A percentile compares a stretch with the other conserved stretches of the same genome.
These are phyloP conservation scores for Podarcis muralis DNA, from an alignment of 2,113 vertebrate genomes.

Conservation along the genomic window DNA sequence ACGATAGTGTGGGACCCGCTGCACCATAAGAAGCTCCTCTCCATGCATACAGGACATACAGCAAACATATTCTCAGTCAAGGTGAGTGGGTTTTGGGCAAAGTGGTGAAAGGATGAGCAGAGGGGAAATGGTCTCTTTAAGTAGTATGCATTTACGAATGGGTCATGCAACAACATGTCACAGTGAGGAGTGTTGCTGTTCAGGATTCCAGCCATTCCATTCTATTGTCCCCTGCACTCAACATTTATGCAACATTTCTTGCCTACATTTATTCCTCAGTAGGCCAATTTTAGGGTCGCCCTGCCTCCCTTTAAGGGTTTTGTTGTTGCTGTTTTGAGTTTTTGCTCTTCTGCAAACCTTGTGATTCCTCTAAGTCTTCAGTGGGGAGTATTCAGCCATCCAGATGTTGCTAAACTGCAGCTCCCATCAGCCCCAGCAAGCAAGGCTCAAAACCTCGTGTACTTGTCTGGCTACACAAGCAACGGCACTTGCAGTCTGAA, in stretches of 20 bases:
- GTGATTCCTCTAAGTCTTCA: neutral
- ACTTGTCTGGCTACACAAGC: too few relatives aligned
- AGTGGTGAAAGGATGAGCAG: neutral
- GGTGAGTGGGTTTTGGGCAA: constrained; percentile 73
- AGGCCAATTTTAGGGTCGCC: neutral
- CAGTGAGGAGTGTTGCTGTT: neutral
- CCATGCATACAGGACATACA: constrained; percentile 98
- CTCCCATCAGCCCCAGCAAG: too few relatives aligned
- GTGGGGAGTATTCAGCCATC: too few relatives aligned
- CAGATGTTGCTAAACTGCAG: too few relatives aligned
- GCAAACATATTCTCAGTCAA: constrained; percentile 99
- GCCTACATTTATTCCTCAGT: too few relatives aligned
- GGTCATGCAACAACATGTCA: too few relatives aligned
- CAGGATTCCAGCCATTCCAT: neutral
- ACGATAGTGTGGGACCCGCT: constrained; percentile 98
- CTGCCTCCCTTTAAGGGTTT: neutral
- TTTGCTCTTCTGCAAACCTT: neutral
- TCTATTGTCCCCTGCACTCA: neutral
- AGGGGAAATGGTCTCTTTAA: neutral
- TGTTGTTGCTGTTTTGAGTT: neutral
- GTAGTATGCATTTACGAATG: neutral
- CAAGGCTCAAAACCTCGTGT: too few relatives aligned
- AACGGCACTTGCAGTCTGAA: too few relatives aligned
- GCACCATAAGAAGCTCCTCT: constrained; percentile 93
- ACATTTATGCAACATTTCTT: neutral